Percentiles rank a stretch among this genome's conserved stretches.
Conservation (phyloP, 92 coral and sea anemone species). For the Bergia puertoricense region DNA sequence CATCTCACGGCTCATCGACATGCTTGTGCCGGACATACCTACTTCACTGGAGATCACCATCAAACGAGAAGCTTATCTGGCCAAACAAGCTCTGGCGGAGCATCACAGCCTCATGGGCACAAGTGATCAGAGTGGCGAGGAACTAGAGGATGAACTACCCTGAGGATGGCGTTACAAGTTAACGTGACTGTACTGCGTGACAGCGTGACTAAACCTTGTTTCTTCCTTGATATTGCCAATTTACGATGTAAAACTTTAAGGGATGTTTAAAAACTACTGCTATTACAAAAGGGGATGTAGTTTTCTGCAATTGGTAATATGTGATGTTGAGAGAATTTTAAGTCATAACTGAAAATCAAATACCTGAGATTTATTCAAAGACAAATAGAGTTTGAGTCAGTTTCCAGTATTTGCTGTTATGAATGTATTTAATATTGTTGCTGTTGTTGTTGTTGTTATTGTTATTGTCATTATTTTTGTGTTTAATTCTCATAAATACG, state of each 20-base stretch:
- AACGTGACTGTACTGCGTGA: conserved; percentile 9
- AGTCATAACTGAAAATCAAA: background rate
- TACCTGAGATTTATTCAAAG: background rate
- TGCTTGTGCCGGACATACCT: conserved; percentile 94
- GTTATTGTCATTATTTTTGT: background rate
- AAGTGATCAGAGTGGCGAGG: conserved; percentile 54
- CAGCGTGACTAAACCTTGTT: background rate
- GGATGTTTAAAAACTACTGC: conserved; percentile 3
- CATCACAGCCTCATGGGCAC: conserved; percentile 85
- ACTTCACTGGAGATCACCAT: conserved; percentile 82
- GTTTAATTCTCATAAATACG: conserved; percentile 1
- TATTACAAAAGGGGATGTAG: background rate
- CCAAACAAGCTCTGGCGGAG: conserved; percentile 90
- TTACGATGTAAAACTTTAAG: background rate
- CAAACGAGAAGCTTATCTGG: conserved; percentile 89
- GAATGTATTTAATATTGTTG: background rate
- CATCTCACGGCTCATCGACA: conserved; percentile 83
- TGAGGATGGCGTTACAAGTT: background rate
- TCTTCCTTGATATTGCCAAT: background rate
- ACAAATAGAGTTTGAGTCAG: background rate
- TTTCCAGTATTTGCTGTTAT: background rate
- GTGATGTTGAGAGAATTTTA: background rate
- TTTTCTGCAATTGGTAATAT: conserved; percentile 25
- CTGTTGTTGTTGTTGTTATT: background rate
- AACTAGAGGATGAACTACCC: conserved; percentile 35